Evolutionary conservation across 1,140 invertebrate genomes (phyloP), one percentile per base, ranked within the genome.

Genomic region (Orius insidiosus): DNA sequence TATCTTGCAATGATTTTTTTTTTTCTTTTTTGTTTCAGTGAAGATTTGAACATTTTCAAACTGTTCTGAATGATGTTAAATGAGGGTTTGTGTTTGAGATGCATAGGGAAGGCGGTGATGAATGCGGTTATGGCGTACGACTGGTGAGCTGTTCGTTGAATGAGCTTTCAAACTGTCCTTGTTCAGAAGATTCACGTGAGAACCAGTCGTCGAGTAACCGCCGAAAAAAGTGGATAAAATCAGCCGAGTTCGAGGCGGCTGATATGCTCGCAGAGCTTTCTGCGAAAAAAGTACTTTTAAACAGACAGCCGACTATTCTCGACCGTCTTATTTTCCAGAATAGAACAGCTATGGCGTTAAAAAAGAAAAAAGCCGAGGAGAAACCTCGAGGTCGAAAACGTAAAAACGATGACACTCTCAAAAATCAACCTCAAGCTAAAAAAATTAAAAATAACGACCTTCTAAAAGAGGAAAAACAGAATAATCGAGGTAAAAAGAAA

Each of bases 251-350:
- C 16, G 24, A 38, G 24, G 11, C 39, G 10, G 46, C 41, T n/a
- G 24, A 31, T 19, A n/a, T 42, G 11, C 16, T 31, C 9, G 24
- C 24, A 24, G 24, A 24, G 24, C 39, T 46, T 6, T 10, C 44
- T 32, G 36, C 49, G n/a, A 46, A 50, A 46, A 30, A 37, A 15
- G 31, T 45, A 5, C 10, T 50, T 19, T 15, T 50, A 11, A 32
- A 8, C 14, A 36, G 40, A 11, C 39, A 47, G 32, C 49, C 49
- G n/a, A 46, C 45, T n/a, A 9, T 50, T 3, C 46, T 50, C 4
- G 49, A 50, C 16, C 19, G 33, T 19, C 34, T 50, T 3, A 50
- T 50, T 16, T 39, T 11, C 14, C 16, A 31, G 30, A 46, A 46
- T 36, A 40, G 39, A 33, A 35, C 45, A 9, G 49, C 49, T 3